Conservation (phyloP, 2,888 invertebrate species). For the Icerya purchasi region DNA sequence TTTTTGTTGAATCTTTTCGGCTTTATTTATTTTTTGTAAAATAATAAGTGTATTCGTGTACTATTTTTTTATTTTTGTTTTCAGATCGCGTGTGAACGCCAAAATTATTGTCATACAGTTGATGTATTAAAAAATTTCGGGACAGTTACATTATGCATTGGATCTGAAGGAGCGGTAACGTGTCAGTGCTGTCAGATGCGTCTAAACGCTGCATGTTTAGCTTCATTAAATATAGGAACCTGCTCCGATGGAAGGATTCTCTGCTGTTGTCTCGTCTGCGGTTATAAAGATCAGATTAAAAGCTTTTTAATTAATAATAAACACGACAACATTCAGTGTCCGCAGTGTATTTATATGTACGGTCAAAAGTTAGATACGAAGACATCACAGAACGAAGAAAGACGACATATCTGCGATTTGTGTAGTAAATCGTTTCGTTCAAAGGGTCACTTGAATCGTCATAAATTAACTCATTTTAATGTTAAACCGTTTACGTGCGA, state of each 20-base stretch:
- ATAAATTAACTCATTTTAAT: constrained; percentile 18
- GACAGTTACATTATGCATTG: background rate
- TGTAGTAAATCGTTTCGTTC: constrained; percentile 17
- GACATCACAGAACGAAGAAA: no score
- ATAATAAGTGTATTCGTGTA: no score
- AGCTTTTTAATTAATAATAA: background rate
- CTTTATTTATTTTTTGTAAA: no score
- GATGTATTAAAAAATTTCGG: background rate
- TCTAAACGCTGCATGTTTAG: background rate
- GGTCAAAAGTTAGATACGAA: background rate
- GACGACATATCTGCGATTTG: constrained; percentile 17
- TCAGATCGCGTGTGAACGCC: background rate
- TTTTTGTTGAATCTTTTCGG: no score
- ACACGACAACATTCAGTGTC: background rate
- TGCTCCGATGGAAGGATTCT: background rate
- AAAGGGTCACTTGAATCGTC: constrained; percentile 17
- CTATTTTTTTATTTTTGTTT: no score
- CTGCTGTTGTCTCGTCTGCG: background rate
- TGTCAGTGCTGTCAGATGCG: background rate
- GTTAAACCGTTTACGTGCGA: constrained; percentile 20
- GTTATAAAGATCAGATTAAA: background rate
- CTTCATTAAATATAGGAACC: background rate
- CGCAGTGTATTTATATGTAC: background rate
- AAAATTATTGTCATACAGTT: background rate
- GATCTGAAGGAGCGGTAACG: background rate